Percentiles rank a stretch among this genome's conserved stretches.
Conservation (phyloP, 1,140 invertebrate genomes). For the Macrobrachium nipponense region DNA sequence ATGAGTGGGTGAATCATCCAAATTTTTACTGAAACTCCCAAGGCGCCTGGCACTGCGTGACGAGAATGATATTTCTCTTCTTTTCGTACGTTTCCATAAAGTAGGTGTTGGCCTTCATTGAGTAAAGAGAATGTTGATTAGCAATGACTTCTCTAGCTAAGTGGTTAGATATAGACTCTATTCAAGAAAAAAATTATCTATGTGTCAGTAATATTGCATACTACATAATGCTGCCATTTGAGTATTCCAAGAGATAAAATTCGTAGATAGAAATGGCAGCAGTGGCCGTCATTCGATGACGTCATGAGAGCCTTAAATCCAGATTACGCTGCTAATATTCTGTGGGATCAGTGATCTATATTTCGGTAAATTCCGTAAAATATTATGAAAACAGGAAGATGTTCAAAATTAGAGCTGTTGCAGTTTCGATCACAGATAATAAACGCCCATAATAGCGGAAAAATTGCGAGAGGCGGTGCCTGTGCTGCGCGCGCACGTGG, state of each 20-base stretch:
- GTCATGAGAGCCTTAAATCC: neutral
- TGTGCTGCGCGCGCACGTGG: neutral
- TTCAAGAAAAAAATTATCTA: too few species aligned
- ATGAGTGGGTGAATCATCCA: slow-evolving; percentile 53
- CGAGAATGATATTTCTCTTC: slow-evolving; percentile 15
- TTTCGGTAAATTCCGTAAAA: too few species aligned
- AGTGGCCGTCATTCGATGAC: neutral
- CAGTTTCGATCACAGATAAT: too few species aligned
- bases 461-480: neutral
- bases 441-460: neutral
- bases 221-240: too few species aligned
- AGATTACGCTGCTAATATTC: neutral
- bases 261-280: too few species aligned
- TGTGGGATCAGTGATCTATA: neutral
- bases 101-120: neutral
- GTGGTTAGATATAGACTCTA: too few species aligned
- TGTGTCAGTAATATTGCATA: too few species aligned
- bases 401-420: too few species aligned
- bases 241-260: too few species aligned
- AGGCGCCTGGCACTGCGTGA: slow-evolving; percentile 5
- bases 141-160: neutral
- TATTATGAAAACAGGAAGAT: too few species aligned
- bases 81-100: slow-evolving; percentile 29
- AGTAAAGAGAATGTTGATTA: neutral
- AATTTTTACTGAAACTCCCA: slow-evolving; percentile 47